Conservation (phyloP, 1,140 invertebrate genomes). For the Drosophila nebulosa region DNA sequence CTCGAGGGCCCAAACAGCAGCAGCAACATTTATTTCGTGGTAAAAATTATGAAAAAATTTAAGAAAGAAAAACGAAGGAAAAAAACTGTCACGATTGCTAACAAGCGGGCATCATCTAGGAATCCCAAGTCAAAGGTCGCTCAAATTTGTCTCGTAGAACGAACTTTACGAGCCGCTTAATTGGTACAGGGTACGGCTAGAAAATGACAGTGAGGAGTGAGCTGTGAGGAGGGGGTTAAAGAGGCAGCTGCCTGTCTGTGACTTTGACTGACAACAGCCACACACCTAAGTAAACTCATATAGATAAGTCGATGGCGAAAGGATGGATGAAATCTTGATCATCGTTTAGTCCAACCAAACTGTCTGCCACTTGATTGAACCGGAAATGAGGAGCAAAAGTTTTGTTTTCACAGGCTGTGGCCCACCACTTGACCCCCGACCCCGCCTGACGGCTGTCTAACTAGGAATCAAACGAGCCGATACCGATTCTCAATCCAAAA, state of each 20-base stretch:
- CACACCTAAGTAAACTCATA: constrained; percentile 63
- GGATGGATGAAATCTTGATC: constrained; percentile 22
- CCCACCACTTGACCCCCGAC: constrained; percentile 67
- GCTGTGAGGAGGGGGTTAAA: background rate
- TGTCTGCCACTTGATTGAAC: constrained; percentile 63
- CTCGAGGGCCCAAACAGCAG: constrained; percentile 12
- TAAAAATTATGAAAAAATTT: constrained; percentile 69
- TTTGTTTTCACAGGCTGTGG: constrained; percentile 70
- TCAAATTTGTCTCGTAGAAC: constrained; percentile 69
- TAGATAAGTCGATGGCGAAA: background rate
- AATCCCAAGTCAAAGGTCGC: constrained; percentile 64
- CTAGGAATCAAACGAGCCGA: constrained; percentile 67
- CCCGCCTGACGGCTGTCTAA: constrained; percentile 43
- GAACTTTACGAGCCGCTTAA: constrained; percentile 63
- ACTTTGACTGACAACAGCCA: constrained; percentile 72
- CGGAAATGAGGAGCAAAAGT: constrained; percentile 69
- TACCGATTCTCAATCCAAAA: constrained; percentile 42
- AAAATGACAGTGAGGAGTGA: background rate
- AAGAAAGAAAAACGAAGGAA: constrained; percentile 20
- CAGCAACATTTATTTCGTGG: constrained; percentile 53
- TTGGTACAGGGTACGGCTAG: constrained; percentile 32
- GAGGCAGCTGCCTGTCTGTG: constrained; percentile 64
- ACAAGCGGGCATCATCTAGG: constrained; percentile 43
- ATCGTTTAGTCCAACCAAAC: constrained; percentile 25
- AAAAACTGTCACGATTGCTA: constrained; percentile 69